phyloP scores from a whole-genome alignment of 2,113 vertebrate genomes.

The Todiramphus saurophagus region DNA sequence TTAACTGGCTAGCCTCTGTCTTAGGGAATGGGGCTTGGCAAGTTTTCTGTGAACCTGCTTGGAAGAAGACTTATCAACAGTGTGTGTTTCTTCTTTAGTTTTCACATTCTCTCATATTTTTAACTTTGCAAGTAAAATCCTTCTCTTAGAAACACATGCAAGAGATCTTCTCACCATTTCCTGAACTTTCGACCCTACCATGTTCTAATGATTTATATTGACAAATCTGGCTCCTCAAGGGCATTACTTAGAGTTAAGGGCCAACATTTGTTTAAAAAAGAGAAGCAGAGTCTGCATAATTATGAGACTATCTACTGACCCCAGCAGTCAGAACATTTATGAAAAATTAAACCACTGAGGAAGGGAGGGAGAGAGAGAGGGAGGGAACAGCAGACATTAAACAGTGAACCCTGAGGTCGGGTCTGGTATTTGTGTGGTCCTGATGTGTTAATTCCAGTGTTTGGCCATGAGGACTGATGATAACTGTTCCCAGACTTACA shows the following conservation, averaged over 20 bases:
- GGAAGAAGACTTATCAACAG: background rate
- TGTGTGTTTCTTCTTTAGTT: background rate
- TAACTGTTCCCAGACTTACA: background rate
- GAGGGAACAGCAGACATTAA: background rate
- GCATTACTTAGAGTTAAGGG: background rate
- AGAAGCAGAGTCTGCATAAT: background rate
- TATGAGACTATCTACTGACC: background rate
- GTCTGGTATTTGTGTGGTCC: background rate
- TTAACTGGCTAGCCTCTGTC: background rate
- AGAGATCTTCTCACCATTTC: background rate
- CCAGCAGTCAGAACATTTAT: background rate
- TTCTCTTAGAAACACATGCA: background rate
- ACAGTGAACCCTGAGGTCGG: background rate
- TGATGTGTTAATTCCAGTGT: background rate
- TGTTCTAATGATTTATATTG: background rate
- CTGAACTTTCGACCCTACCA: background rate
- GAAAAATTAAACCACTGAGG: background rate
- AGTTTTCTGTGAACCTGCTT: background rate
- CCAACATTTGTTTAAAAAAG: background rate
- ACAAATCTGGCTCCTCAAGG: constrained; percentile 2
- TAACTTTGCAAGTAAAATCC: background rate
- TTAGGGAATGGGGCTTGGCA: background rate
- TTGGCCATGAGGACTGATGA: background rate
- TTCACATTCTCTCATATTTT: background rate
- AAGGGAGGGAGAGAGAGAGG: background rate